Conservation (phyloP, 2,888 invertebrate genomes). For the Habrosyne pyritoides region DNA sequence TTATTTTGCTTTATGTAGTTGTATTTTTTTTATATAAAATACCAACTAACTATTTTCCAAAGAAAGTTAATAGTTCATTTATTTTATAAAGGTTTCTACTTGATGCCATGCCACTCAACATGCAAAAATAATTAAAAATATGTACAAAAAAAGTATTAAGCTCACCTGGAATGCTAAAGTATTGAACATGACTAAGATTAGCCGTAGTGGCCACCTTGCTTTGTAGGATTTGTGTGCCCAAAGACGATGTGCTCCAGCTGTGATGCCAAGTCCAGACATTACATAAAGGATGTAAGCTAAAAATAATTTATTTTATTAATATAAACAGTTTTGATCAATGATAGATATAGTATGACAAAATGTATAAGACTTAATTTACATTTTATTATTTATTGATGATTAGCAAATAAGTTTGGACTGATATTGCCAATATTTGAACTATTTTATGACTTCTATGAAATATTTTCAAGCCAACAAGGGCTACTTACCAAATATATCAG, state of each 20-base stretch:
- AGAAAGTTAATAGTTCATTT: too few relatives aligned
- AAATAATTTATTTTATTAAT: conserved; percentile 11
- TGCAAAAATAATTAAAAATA: too few relatives aligned
- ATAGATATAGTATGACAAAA: too few relatives aligned
- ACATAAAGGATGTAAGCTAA: conserved; percentile 89
- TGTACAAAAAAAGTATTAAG: background rate
- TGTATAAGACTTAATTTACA: conserved; percentile 4
- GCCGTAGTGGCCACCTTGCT: conserved; percentile 93
- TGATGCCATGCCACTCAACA: too few relatives aligned
- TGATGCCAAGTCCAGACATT: conserved; percentile 94
- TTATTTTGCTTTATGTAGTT: too few relatives aligned
- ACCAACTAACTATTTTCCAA: too few relatives aligned
- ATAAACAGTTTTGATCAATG: too few relatives aligned
- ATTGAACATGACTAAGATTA: conserved; percentile 92
- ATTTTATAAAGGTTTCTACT: too few relatives aligned
- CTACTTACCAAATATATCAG: conserved; percentile 88
- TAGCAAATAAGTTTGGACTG: background rate
- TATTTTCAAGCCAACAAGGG: background rate
- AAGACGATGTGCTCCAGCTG: conserved; percentile 97
- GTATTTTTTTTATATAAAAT: too few relatives aligned
- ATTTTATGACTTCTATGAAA: background rate
- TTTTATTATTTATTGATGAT: too few relatives aligned
- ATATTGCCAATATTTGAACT: too few relatives aligned
- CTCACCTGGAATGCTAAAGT: conserved; percentile 95
- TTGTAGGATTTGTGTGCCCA: conserved; percentile 99